Conservation (phyloP, 2,888 invertebrate species). For the Himalopsyche kuldschensis region DNA sequence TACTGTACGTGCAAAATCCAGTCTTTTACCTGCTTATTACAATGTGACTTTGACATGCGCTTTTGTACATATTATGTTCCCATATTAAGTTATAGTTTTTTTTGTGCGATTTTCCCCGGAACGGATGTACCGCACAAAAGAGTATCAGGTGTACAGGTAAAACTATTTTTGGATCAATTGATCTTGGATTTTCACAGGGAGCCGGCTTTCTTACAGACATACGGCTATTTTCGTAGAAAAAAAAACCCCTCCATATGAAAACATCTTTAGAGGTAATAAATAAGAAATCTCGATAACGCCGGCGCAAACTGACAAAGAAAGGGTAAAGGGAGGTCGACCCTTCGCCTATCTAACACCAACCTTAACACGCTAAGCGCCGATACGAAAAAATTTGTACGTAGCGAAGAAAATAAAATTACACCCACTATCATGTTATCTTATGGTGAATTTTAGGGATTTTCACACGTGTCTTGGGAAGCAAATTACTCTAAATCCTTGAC, state of each 20-base stretch:
- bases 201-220: neutral
- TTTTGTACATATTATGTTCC: too few species aligned
- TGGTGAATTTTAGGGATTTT: neutral
- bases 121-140: too few species aligned
- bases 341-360: neutral
- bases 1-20: too few species aligned
- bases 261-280: neutral
- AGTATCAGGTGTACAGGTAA: neutral
- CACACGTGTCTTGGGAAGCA: neutral
- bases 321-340: neutral
- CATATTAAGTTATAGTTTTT: too few species aligned
- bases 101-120: too few species aligned
- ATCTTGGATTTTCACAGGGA: neutral
- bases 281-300: neutral
- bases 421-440: neutral
- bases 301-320: neutral
- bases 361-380: neutral
- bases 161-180: neutral
- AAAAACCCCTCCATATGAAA: neutral
- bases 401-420: neutral
- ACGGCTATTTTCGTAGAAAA: neutral
- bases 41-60: too few species aligned
- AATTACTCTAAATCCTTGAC: neutral
- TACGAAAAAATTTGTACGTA: neutral
- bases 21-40: too few species aligned